A percentile compares a stretch with the other conserved stretches of the same genome.
Conservation (phyloP, 2,797 vertebrate genomes). For the Petrocephalus schoutedeni region DNA sequence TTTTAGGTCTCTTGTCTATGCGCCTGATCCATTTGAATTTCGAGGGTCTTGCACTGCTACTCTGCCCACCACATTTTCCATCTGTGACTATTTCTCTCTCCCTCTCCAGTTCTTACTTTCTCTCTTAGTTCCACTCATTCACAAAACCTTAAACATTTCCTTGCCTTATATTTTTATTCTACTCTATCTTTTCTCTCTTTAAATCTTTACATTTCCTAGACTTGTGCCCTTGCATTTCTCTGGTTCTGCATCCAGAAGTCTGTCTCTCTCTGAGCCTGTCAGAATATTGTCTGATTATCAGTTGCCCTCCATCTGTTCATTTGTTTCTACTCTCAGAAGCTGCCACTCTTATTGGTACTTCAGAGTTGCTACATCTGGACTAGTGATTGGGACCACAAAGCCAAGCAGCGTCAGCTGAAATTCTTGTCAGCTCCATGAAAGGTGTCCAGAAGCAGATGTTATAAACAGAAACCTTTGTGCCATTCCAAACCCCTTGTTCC, state of each 20-base stretch:
- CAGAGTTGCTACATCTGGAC: neutral
- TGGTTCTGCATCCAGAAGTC: neutral
- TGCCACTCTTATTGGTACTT: slow-evolving; percentile 7
- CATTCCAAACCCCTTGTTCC: slow-evolving; percentile 12
- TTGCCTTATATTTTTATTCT: slow-evolving; percentile 22
- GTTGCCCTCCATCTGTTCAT: slow-evolving; percentile 15
- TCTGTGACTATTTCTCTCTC: neutral
- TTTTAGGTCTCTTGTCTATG: neutral
- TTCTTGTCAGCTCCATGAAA: slow-evolving; percentile 45
- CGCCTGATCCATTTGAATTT: neutral
- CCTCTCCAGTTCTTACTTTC: slow-evolving; percentile 7
- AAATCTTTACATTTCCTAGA: neutral
- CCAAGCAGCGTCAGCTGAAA: neutral
- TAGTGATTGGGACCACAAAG: slow-evolving; percentile 13
- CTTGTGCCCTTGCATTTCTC: neutral
- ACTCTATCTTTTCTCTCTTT: neutral
- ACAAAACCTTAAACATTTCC: neutral
- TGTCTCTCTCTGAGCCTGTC: neutral
- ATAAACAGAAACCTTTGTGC: slow-evolving; percentile 53
- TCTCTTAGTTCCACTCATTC: neutral
- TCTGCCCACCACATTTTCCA: neutral
- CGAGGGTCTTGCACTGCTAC: neutral
- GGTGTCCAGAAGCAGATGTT: slow-evolving; percentile 52
- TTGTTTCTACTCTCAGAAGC: slow-evolving; percentile 6
- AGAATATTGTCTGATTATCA: neutral